Conservation (phyloP, 1,140 invertebrate species). For the Calliopsis andreniformis region DNA sequence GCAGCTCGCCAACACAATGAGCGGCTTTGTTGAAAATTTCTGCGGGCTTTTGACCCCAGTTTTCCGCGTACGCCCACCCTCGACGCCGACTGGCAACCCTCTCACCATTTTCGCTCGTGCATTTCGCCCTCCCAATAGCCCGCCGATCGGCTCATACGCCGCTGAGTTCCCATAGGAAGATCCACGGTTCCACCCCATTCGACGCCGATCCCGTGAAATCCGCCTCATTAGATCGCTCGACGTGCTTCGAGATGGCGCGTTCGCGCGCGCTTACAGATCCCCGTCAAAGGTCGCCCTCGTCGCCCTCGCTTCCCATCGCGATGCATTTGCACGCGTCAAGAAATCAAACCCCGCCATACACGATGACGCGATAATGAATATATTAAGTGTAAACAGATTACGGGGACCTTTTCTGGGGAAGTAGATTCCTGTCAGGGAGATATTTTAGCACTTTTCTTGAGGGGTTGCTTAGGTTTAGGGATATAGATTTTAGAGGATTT, state of each 20-base stretch:
- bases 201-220: constrained; percentile 62
- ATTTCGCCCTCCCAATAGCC: constrained; percentile 40
- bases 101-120: constrained; percentile 24
- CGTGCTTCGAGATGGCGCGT: constrained; percentile 52
- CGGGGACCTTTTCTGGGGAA: not conserved
- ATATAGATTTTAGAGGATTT: no score
- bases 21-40: constrained; percentile 59
- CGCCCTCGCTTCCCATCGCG: not conserved
- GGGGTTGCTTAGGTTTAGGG: no score
- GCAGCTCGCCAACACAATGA: constrained; percentile 34
- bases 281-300: constrained; percentile 42
- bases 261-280: constrained; percentile 37
- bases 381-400: constrained; percentile 43
- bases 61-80: constrained; percentile 27
- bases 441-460: no score
- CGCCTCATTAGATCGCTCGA: constrained; percentile 65
- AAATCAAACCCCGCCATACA: constrained; percentile 11
- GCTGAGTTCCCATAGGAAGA: constrained; percentile 43
- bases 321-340: constrained; percentile 19
- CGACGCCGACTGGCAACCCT: not conserved
- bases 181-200: constrained; percentile 40
- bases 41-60: constrained; percentile 58
- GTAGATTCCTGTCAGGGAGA: no score
- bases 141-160: constrained; percentile 40
- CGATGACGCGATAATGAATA: constrained; percentile 12